These are phyloP conservation scores for Athalia cordata DNA, from an alignment of 2,888 invertebrate genomes.

Conservation along the genomic window DNA sequence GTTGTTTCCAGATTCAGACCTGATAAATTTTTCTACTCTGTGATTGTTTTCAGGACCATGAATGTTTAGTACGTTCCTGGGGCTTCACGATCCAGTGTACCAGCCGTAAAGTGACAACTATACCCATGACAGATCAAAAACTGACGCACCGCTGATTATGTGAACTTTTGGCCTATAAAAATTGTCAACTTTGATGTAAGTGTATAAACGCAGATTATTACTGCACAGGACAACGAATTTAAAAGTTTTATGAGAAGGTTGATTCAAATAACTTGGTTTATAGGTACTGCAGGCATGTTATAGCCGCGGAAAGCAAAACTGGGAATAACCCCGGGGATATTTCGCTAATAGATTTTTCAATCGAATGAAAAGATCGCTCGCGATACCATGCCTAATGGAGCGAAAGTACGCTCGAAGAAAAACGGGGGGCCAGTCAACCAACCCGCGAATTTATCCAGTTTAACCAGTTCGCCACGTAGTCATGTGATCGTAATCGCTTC, in stretches of 20 bases:
- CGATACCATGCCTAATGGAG: slow-evolving; percentile 60
- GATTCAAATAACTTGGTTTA: neutral
- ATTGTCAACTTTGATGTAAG: too few species aligned
- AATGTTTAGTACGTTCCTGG: too few species aligned
- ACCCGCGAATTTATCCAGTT: slow-evolving; percentile 30
- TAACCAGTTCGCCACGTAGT: slow-evolving; percentile 16
- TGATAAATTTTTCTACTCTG: too few species aligned
- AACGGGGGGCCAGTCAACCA: slow-evolving; percentile 43
- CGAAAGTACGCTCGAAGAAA: slow-evolving; percentile 57
- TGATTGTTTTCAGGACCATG: too few species aligned
- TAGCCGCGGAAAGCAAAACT: slow-evolving; percentile 26
- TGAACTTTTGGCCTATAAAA: too few species aligned
- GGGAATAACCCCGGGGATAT: slow-evolving; percentile 51
- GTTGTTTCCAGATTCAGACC: too few species aligned
- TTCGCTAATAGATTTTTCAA: slow-evolving; percentile 63
- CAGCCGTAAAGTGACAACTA: too few species aligned
- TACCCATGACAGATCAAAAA: neutral
- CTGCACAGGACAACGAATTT: too few species aligned
- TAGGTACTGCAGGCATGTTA: neutral
- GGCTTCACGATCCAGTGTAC: too few species aligned
- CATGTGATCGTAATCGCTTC: slow-evolving; percentile 21
- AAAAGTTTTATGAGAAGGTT: too few species aligned
- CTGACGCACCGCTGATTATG: too few species aligned
- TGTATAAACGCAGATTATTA: too few species aligned
- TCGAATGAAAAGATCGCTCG: slow-evolving; percentile 59